These are phyloP conservation scores for Eucriotettix oculatus DNA, from an alignment of 2,888 invertebrate species.

Conservation along the genomic window DNA sequence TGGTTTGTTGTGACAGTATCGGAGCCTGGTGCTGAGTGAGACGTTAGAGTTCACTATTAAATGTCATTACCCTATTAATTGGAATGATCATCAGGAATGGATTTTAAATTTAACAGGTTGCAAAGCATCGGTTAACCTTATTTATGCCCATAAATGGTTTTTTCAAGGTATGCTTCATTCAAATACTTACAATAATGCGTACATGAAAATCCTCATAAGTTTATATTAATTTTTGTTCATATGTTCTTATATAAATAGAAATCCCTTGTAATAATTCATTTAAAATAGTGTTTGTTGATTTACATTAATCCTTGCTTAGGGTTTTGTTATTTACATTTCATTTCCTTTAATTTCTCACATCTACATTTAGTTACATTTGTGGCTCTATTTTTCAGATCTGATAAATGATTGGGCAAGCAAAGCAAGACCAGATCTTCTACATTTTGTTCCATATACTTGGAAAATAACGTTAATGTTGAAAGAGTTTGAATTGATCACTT, in stretches of 20 bases:
- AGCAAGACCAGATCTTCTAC: constrained; percentile 77
- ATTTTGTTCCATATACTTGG: constrained; percentile 95
- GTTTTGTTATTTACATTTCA: neutral
- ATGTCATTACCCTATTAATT: constrained; percentile 78
- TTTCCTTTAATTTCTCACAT: neutral
- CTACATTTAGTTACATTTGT: neutral
- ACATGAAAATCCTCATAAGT: no score
- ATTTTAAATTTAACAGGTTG: constrained; percentile 78
- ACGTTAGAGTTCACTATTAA: constrained; percentile 81
- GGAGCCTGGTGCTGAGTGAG: constrained; percentile 86
- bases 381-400: constrained; percentile 42
- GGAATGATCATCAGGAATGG: constrained; percentile 98
- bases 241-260: neutral
- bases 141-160: constrained; percentile 91
- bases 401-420: constrained; percentile 95
- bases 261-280: neutral
- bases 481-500: constrained; percentile 85
- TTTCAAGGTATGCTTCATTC: constrained; percentile 55
- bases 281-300: neutral
- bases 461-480: constrained; percentile 78
- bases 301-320: neutral
- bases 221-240: no score
- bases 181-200: no score
- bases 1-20: constrained; percentile 33
- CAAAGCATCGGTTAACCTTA: constrained; percentile 81